Percentiles rank a stretch among this genome's conserved stretches.
phyloP scores from a whole-genome alignment of 2,797 vertebrate genomes.

The Falco peregrinus region DNA sequence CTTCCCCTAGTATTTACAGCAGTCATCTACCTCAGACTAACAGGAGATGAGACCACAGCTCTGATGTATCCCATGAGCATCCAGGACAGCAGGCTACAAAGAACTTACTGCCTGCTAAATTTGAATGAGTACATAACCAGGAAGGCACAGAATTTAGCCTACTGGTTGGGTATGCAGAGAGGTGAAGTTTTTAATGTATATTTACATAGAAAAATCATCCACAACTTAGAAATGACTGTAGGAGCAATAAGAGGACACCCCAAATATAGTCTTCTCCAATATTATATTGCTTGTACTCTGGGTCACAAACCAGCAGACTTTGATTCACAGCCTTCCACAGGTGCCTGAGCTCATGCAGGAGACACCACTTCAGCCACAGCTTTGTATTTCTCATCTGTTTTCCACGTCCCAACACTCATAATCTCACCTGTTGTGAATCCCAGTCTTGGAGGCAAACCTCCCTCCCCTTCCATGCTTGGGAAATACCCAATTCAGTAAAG shows the following conservation, averaged over 20 bases:
- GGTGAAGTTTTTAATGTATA: not conserved
- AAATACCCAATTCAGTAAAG: not conserved
- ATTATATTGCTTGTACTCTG: not conserved
- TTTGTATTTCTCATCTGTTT: not conserved
- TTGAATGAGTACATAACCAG: not conserved
- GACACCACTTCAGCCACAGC: not conserved
- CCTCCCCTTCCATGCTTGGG: not conserved
- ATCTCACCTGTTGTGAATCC: not conserved
- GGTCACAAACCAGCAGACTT: not conserved
- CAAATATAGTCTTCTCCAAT: fast-evolving
- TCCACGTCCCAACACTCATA: not conserved
- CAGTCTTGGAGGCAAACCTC: not conserved
- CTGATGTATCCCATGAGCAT: not conserved
- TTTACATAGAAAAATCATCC: not conserved
- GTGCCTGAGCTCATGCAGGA: not conserved
- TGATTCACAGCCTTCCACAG: not conserved
- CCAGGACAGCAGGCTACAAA: not conserved
- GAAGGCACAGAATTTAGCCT: not conserved
- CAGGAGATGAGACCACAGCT: not conserved
- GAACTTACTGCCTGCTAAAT: not conserved
- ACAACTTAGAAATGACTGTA: not conserved
- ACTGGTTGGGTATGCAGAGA: not conserved
- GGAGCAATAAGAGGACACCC: not conserved
- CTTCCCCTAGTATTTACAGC: not conserved
- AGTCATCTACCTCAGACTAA: not conserved